Conservation (phyloP, 2,888 invertebrate species). For the Scaptomyza tumidula region DNA sequence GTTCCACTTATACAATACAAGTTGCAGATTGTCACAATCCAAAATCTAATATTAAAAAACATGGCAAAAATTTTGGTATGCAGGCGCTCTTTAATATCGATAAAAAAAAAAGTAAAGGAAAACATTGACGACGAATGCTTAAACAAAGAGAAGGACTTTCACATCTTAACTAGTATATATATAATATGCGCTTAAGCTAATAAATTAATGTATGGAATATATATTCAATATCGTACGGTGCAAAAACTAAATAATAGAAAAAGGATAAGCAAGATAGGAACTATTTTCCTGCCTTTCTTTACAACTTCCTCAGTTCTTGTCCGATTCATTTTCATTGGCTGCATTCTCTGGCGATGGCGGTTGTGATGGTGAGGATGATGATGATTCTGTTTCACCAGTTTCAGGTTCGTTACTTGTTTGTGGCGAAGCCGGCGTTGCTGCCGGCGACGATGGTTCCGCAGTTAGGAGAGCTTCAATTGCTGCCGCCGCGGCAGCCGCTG, state of each 20-base stretch:
- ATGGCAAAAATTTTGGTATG: neutral
- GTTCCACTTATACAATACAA: neutral
- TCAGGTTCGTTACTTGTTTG: constrained; percentile 22
- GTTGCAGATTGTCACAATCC: neutral
- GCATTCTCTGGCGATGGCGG: constrained; percentile 23
- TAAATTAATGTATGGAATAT: neutral
- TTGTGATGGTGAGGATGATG: constrained; percentile 33
- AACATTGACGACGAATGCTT: neutral
- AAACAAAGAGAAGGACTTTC: neutral
- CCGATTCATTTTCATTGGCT: constrained; percentile 13
- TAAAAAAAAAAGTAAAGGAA: neutral
- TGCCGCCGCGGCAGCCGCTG: constrained; percentile 47
- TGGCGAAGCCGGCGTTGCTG: neutral
- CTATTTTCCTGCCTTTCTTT: neutral
- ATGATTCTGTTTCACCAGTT: constrained; percentile 30
- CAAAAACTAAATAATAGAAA: neutral
- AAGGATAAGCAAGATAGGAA: neutral
- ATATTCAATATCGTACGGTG: neutral
- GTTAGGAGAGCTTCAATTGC: constrained; percentile 45
- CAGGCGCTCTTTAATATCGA: neutral
- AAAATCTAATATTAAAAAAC: neutral
- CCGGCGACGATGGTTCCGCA: constrained; percentile 38
- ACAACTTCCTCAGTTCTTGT: constrained; percentile 18
- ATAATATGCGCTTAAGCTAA: neutral
- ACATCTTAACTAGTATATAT: neutral